These are phyloP conservation scores for Perca flavescens DNA, from an alignment of 2,113 vertebrate genomes.

Conservation along the genomic window DNA sequence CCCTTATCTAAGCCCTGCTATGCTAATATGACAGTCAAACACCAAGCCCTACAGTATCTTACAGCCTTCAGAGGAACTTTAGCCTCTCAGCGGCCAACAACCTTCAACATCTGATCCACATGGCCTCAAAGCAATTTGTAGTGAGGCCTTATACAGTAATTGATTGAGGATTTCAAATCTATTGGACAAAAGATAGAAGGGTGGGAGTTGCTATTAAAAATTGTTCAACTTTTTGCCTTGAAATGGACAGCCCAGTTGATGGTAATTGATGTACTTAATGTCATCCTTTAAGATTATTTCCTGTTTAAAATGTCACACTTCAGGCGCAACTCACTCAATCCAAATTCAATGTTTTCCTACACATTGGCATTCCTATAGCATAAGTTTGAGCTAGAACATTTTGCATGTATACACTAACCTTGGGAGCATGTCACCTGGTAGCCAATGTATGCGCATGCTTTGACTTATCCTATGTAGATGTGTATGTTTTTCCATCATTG, in stretches of 20 bases:
- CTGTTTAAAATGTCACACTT: neutral
- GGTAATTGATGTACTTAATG: too few relatives aligned
- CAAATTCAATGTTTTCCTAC: neutral
- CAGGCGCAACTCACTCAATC: neutral
- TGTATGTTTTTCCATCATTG: neutral
- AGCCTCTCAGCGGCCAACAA: neutral
- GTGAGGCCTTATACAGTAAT: too few relatives aligned
- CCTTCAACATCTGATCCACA: neutral
- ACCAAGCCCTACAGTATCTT: too few relatives aligned
- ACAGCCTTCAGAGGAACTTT: neutral
- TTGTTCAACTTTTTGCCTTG: too few relatives aligned
- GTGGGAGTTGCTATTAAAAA: too few relatives aligned
- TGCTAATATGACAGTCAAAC: neutral
- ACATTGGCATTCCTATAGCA: too few relatives aligned
- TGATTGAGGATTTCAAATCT: too few relatives aligned
- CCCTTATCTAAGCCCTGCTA: neutral
- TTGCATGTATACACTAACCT: neutral
- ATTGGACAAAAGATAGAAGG: too few relatives aligned
- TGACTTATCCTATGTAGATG: neutral
- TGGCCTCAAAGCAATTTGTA: too few relatives aligned
- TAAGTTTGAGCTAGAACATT: neutral
- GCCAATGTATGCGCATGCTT: neutral
- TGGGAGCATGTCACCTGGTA: neutral
- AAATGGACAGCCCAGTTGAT: too few relatives aligned
- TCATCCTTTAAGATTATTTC: neutral